phyloP scores from a whole-genome alignment of 2,888 invertebrate species.

The Eretmocerus hayati region DNA sequence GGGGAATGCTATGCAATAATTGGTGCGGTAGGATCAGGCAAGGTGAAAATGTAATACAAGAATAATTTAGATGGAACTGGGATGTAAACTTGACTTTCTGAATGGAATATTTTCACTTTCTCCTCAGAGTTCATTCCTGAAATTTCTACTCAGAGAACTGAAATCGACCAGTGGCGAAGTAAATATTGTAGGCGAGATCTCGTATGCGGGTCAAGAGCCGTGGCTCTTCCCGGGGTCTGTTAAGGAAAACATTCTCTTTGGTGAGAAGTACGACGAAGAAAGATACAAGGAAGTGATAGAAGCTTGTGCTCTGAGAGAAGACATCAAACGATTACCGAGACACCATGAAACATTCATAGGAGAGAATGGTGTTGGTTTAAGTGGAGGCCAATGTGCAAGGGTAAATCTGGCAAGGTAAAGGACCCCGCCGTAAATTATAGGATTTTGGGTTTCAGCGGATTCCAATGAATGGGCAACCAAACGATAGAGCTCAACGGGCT shows the following conservation, averaged over 20 bases:
- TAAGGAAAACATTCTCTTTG: constrained; percentile 79
- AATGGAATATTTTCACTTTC: neutral
- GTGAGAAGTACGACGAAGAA: constrained; percentile 56
- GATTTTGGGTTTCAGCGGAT: too few relatives aligned
- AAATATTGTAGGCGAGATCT: constrained; percentile 58
- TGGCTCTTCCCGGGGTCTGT: constrained; percentile 76
- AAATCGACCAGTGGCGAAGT: constrained; percentile 56
- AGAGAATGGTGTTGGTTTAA: constrained; percentile 63
- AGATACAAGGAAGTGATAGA: constrained; percentile 50
- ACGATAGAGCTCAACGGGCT: too few relatives aligned
- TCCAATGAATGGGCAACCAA: too few relatives aligned
- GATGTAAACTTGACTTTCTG: too few relatives aligned
- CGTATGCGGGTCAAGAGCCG: constrained; percentile 77
- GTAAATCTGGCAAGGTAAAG: constrained; percentile 63
- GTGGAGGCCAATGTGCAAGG: constrained; percentile 68
- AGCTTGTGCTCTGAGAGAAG: constrained; percentile 44
- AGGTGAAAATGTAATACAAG: constrained; percentile 44
- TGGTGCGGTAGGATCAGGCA: constrained; percentile 84
- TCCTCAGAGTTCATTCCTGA: constrained; percentile 56
- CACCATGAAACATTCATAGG: constrained; percentile 66
- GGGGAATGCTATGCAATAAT: constrained; percentile 68
- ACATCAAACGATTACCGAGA: constrained; percentile 56
- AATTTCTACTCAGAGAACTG: constrained; percentile 67
- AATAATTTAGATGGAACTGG: neutral
- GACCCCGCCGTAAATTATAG: neutral